Evolutionary conservation across 1,140 invertebrate genomes (phyloP).

Genomic region (Solenopsis fugax): DNA sequence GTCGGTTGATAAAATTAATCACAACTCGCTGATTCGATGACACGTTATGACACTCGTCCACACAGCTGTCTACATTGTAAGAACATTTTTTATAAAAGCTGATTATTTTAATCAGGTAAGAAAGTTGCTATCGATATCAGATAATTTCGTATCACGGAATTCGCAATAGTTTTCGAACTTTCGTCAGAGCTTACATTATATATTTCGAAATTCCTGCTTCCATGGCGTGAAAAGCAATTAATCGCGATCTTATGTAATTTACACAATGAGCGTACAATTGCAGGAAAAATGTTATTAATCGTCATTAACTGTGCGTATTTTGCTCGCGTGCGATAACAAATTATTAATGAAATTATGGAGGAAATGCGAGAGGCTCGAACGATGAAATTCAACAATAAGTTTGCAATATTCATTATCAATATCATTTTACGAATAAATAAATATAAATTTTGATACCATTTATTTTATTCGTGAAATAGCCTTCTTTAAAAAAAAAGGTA

Average conservation of each 20-base stretch:
- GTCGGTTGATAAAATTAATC: constrained; percentile 43
- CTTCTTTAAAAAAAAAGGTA: neutral
- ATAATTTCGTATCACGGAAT: neutral
- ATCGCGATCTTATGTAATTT: neutral
- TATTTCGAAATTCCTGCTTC: neutral
- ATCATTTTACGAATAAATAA: neutral
- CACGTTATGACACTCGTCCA: constrained; percentile 10
- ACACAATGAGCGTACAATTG: neutral
- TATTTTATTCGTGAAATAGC: too few species aligned
- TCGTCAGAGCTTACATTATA: neutral
- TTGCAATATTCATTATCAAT: neutral
- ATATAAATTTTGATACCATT: neutral
- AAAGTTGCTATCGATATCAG: neutral
- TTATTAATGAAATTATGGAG: constrained; percentile 5
- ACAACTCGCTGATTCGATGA: neutral
- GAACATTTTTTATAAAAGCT: neutral
- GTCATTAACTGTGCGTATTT: neutral
- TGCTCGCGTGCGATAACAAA: neutral
- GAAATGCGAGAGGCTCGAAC: neutral
- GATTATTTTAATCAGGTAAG: constrained; percentile 24
- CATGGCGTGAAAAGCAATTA: neutral
- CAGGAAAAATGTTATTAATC: neutral
- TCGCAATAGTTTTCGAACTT: neutral
- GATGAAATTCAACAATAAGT: neutral
- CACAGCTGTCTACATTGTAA: constrained; percentile 16